Conservation (phyloP, 2,797 vertebrate genomes). For the Merluccius polli region DNA sequence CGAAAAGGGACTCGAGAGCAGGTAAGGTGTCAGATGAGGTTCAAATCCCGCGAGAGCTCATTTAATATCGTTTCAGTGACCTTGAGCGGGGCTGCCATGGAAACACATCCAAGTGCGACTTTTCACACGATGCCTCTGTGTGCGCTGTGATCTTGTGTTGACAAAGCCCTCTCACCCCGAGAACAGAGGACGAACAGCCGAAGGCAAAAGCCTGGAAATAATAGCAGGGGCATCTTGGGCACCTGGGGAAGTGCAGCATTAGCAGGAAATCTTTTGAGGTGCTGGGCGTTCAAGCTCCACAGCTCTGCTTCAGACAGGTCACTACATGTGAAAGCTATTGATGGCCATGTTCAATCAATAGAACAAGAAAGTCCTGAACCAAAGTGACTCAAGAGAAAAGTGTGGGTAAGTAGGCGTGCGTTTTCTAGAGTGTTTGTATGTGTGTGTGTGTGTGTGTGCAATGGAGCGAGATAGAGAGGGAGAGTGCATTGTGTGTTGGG, state of each 20-base stretch:
- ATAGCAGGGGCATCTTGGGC: constrained; percentile 49
- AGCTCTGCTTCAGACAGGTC: constrained; percentile 69
- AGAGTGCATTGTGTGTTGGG: constrained; percentile 7
- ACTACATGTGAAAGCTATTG: constrained; percentile 74
- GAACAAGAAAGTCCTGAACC: constrained; percentile 72
- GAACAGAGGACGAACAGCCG: constrained; percentile 57
- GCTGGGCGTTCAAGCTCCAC: constrained; percentile 65
- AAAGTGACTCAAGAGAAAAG: constrained; percentile 62
- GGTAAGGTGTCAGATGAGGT: constrained; percentile 56
- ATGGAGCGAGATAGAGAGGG: background rate
- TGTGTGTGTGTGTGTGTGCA: constrained; percentile 15
- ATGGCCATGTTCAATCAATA: constrained; percentile 70
- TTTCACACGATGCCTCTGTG: constrained; percentile 44
- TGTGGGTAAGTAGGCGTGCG: constrained; percentile 41
- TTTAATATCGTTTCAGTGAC: constrained; percentile 68
- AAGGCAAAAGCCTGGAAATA: constrained; percentile 69
- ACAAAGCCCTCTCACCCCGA: constrained; percentile 67
- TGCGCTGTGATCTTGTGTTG: constrained; percentile 36
- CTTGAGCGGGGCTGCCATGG: constrained; percentile 61
- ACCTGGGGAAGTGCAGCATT: constrained; percentile 53
- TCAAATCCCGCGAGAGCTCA: constrained; percentile 51
- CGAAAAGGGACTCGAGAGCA: constrained; percentile 53
- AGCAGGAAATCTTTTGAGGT: constrained; percentile 70
- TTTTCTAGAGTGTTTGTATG: background rate
- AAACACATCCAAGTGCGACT: constrained; percentile 61